Base-by-base conservation (phyloP, 2,888 invertebrate species). In the Cosmia trapezina region DNA sequence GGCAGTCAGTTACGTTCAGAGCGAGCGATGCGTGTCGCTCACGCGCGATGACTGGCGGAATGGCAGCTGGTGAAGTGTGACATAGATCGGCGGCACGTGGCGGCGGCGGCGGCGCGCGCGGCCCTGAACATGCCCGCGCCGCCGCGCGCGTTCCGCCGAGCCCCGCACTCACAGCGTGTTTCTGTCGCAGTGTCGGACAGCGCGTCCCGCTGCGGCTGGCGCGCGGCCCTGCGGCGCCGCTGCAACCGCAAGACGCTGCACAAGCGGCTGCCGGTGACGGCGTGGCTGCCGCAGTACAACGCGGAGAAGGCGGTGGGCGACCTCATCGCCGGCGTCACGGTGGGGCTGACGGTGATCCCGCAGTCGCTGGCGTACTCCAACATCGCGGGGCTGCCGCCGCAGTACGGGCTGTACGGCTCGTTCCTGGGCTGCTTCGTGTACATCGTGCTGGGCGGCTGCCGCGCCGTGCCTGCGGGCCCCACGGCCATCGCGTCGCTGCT, bases 371-470 rank as follows among this genome's bases (percentile, higher is more conserved):
- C 98, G 17, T 98, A 98, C 93, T 97, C 98, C 45, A 98, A 97
- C 90, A 97, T 98, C 78, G 98, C 98, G 63, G 98, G 98, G 33
- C 94, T 98, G 78, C 98, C 98, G 68, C 97, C 98, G 45, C 96
- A 99, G 98, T 98, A 98, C 94, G 99, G 99, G 57, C 96, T 99
- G 66, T 99, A 99, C 94, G 98, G 98, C 68, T 98, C 99, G n/a
- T 99, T 99, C 94, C 94, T 99, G 89, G 98, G 99, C 60, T 98
- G 98, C 92, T 98, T 99, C 93, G 96, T 99, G 78, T 99, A 99
- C 96, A 98, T 98, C 87, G 94, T 99, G 84, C 97, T 99, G 86
- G 99, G 99, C 62, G 98, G 98, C 80, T 98, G 98, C 91, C 98
- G 98, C 92, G 99, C 99, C 92, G 98, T 99, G 76, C 99, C 99